Conservation (phyloP, 2,797 vertebrate genomes). For the Nasua narica region DNA sequence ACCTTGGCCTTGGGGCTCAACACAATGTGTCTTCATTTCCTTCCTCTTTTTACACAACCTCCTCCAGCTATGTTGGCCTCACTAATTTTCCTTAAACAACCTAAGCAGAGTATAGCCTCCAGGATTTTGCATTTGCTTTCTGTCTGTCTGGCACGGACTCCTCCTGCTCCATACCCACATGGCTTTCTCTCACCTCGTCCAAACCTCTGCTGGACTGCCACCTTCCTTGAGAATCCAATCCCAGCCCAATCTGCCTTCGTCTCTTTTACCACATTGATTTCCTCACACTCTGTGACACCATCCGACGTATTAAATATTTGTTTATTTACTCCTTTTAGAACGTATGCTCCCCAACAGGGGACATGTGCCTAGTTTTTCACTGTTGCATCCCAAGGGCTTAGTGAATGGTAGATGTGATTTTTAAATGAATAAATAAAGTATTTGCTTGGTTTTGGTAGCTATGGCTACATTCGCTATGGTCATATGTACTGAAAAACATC, state of each 20-base stretch:
- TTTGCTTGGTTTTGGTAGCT: not conserved
- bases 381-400: not conserved
- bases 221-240: not conserved
- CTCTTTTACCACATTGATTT: not conserved
- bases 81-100: not conserved
- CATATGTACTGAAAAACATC: not conserved
- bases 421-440: not conserved
- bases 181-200: not conserved
- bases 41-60: not conserved
- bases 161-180: not conserved
- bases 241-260: too few relatives aligned
- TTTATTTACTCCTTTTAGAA: not conserved
- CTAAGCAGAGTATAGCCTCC: not conserved
- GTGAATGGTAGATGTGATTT: not conserved
- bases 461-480: not conserved
- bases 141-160: accelerated
- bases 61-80: accelerated
- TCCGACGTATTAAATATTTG: not conserved
- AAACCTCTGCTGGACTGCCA: too few relatives aligned
- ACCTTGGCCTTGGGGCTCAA: not conserved
- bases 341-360: not conserved
- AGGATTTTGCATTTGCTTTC: not conserved
- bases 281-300: not conserved
- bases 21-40: not conserved
- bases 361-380: not conserved